A percentile compares a stretch with the other conserved stretches of the same genome.
phyloP scores from a whole-genome alignment of 2,888 invertebrate genomes.

The Zygothrica quintamaculata region DNA sequence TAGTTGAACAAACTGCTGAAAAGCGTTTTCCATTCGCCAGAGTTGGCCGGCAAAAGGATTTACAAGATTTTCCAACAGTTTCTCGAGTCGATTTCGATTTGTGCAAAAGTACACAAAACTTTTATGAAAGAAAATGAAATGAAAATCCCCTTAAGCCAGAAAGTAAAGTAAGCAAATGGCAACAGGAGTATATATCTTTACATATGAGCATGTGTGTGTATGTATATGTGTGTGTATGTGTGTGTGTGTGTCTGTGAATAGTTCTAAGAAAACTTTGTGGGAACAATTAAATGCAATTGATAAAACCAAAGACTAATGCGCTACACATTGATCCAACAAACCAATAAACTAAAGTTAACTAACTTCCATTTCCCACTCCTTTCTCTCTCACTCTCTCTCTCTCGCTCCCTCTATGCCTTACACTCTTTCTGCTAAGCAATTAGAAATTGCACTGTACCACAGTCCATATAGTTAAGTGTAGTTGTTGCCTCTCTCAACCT shows the following conservation, averaged over 20 bases:
- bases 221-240: conserved; percentile 2
- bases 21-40: conserved; percentile 59
- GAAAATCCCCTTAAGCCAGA: conserved; percentile 61
- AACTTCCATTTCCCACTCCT: too few relatives aligned
- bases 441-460: conserved; percentile 35
- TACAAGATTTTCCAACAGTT: conserved; percentile 53
- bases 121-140: conserved; percentile 73
- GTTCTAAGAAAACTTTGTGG: conserved; percentile 47
- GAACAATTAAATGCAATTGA: conserved; percentile 72
- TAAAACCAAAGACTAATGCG: conserved; percentile 38
- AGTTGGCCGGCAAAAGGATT: conserved; percentile 57
- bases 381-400: too few relatives aligned
- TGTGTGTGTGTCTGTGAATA: conserved; percentile 2
- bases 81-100: conserved; percentile 69
- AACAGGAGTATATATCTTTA: conserved; percentile 15
- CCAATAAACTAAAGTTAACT: conserved; percentile 16
- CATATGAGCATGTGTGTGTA: neutral
- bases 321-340: conserved; percentile 36
- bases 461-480: conserved; percentile 7
- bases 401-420: too few relatives aligned
- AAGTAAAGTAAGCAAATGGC: conserved; percentile 43
- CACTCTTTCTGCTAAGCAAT: too few relatives aligned
- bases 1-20: conserved; percentile 55
- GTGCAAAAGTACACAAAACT: conserved; percentile 69
- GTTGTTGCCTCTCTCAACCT: conserved; percentile 13